phyloP scores from a whole-genome alignment of 2,797 vertebrate species.

The Eupleurogrammus muticus region DNA sequence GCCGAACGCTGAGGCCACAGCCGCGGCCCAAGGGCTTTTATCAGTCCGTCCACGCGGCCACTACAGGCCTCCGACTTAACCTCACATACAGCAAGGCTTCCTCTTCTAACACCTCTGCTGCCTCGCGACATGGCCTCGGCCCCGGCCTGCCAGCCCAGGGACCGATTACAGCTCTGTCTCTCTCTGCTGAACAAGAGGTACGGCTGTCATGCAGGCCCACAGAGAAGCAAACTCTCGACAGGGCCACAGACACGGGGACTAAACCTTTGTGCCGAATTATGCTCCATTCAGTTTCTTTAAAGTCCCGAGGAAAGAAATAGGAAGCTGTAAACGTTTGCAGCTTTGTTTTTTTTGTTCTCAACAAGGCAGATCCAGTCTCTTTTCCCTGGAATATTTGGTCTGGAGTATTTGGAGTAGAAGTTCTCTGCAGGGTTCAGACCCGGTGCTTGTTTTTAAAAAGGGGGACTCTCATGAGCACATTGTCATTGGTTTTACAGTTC shows the following conservation, averaged over 20 bases:
- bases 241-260: constrained; percentile 6
- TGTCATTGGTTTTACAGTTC: constrained; percentile 36
- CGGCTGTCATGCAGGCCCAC: constrained; percentile 26
- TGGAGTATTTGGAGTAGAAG: constrained; percentile 7
- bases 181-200: constrained; percentile 41
- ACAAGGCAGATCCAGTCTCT: neutral
- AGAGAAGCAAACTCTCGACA: constrained; percentile 17
- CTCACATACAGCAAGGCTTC: constrained; percentile 81
- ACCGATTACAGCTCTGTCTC: constrained; percentile 65
- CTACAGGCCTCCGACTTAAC: constrained; percentile 78
- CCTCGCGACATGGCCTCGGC: constrained; percentile 69
- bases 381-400: neutral
- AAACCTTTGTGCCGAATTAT: neutral
- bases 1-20: constrained; percentile 83
- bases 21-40: constrained; percentile 82
- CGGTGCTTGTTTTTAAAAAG: constrained; percentile 37
- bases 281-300: neutral
- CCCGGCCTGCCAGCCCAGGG: constrained; percentile 67
- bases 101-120: constrained; percentile 81
- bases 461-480: constrained; percentile 5
- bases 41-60: constrained; percentile 80
- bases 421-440: constrained; percentile 23
- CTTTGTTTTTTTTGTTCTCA: constrained; percentile 20
- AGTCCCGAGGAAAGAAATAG: neutral
- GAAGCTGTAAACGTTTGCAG: neutral